Evolutionary conservation across 2,888 invertebrate species (phyloP).

Genomic region (Orgyia antiqua): DNA sequence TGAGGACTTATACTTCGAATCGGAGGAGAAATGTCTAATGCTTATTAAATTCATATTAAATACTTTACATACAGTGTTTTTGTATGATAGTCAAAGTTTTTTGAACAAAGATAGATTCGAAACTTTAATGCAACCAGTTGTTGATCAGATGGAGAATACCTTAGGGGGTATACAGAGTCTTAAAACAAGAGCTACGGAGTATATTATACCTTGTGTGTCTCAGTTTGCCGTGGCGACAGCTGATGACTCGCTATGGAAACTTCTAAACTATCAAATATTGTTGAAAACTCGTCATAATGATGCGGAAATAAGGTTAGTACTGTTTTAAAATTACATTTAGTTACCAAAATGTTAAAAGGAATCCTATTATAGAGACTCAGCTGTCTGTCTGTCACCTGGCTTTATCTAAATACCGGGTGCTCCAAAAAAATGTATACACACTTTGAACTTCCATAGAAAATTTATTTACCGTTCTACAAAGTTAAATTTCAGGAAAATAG

Average conservation of each 20-base stretch:
- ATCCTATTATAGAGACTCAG: no score
- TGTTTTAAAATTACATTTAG: no score
- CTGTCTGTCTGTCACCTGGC: no score
- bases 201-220: conserved; percentile 88
- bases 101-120: conserved; percentile 91
- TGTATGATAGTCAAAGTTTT: conserved; percentile 90
- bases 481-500: no score
- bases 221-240: conserved; percentile 89
- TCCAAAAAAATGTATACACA: no score
- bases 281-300: conserved; percentile 90
- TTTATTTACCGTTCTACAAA: no score
- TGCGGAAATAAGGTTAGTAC: conserved; percentile 80
- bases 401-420: no score
- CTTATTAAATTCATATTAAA: conserved; percentile 85
- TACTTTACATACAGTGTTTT: conserved; percentile 87
- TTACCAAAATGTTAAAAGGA: no score
- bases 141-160: conserved; percentile 91
- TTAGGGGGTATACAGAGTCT: conserved; percentile 80
- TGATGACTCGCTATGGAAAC: conserved; percentile 93
- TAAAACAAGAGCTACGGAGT: conserved; percentile 75
- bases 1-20: conserved; percentile 69
- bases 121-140: conserved; percentile 89
- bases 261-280: conserved; percentile 92
- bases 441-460: no score
- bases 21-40: conserved; percentile 76